Conservation (phyloP, 2,113 vertebrate species). For the Albula glossodonta region DNA sequence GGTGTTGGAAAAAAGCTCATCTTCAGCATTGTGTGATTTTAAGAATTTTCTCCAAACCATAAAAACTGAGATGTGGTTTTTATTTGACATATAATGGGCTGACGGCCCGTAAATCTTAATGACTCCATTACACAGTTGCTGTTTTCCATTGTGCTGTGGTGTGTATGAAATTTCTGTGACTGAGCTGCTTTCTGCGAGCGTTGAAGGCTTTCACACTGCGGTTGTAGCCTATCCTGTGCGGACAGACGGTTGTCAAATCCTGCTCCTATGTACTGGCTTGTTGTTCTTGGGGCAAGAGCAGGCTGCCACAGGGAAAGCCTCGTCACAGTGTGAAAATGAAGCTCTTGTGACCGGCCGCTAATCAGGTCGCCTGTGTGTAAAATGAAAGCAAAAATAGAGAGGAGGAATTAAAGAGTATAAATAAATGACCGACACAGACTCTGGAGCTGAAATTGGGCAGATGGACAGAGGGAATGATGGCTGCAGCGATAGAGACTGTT, state of each 20-base stretch:
- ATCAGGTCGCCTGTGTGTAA: neutral
- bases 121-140: too few species aligned
- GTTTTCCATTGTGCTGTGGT: too few species aligned
- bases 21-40: neutral
- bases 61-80: too few species aligned
- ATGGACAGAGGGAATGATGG: neutral
- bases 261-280: neutral
- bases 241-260: neutral
- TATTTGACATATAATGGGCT: too few species aligned
- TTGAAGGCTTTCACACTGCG: too few species aligned
- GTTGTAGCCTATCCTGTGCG: neutral
- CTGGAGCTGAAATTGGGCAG: neutral
- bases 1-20: too few species aligned
- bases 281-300: neutral
- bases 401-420: neutral
- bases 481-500: neutral
- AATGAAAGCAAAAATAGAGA: neutral
- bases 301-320: neutral
- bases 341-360: neutral
- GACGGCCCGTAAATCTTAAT: too few species aligned
- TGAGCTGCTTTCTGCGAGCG: too few species aligned
- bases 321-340: neutral
- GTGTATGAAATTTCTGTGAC: too few species aligned
- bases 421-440: neutral
- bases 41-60: too few species aligned